These are phyloP conservation scores for Lagorchestes hirsutus DNA, from an alignment of 2,797 vertebrate genomes.

Conservation along the genomic window DNA sequence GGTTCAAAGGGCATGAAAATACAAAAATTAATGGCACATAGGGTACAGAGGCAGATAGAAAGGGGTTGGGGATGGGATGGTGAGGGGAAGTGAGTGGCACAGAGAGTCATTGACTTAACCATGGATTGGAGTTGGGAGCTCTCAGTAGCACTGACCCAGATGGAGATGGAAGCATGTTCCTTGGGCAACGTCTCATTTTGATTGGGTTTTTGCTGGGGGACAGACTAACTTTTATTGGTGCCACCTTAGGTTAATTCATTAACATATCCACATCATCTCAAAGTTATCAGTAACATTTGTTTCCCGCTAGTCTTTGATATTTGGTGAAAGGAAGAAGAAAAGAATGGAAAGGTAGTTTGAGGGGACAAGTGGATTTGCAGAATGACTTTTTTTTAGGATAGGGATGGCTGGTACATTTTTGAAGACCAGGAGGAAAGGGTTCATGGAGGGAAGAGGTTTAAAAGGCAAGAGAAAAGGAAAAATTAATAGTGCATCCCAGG, in stretches of 20 bases:
- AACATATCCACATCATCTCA: neutral
- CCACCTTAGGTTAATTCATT: neutral
- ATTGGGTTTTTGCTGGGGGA: neutral
- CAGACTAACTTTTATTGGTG: neutral
- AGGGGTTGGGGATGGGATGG: neutral
- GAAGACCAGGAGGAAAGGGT: constrained; percentile 4
- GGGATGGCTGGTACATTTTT: neutral
- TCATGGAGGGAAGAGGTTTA: neutral
- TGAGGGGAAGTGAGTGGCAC: neutral
- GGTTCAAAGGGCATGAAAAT: neutral
- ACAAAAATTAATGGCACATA: neutral
- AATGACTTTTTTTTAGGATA: neutral
- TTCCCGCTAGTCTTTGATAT: neutral
- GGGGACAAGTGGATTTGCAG: neutral
- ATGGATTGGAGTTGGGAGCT: neutral
- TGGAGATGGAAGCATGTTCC: neutral
- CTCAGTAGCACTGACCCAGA: neutral
- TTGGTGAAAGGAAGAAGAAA: neutral
- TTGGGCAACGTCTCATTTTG: neutral
- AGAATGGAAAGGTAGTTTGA: neutral
- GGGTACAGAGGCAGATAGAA: neutral
- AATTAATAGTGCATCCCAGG: neutral
- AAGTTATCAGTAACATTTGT: neutral
- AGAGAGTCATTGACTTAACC: neutral
- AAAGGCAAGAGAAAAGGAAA: neutral